These are phyloP conservation scores for Episyrphus balteatus DNA, from an alignment of 1,140 invertebrate genomes.

Conservation along the genomic window DNA sequence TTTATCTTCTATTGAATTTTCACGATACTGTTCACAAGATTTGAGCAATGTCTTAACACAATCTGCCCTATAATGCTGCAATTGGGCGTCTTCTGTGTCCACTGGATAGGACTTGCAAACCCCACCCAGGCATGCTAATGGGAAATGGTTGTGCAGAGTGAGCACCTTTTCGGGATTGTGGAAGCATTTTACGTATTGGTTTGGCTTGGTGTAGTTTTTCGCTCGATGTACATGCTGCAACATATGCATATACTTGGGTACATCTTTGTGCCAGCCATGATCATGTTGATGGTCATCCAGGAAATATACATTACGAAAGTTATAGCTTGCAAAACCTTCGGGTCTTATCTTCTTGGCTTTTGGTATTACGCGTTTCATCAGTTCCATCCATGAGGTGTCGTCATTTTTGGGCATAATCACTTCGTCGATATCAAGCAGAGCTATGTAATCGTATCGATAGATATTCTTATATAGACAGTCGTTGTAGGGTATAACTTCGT, in stretches of 20 bases:
- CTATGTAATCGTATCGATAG: slow-evolving; percentile 82
- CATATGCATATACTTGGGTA: slow-evolving; percentile 88
- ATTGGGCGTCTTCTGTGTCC: slow-evolving; percentile 68
- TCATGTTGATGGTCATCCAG: slow-evolving; percentile 80
- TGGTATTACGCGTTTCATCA: slow-evolving; percentile 64
- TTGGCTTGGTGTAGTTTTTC: slow-evolving; percentile 85
- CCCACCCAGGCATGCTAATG: slow-evolving; percentile 73
- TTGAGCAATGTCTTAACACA: slow-evolving; percentile 85
- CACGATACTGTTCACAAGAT: slow-evolving; percentile 68
- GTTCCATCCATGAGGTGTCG: slow-evolving; percentile 57
- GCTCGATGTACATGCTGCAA: slow-evolving; percentile 83
- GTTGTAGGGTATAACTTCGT: slow-evolving; percentile 93
- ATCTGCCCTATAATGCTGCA: slow-evolving; percentile 88
- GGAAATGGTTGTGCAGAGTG: slow-evolving; percentile 87
- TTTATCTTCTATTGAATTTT: slow-evolving; percentile 71
- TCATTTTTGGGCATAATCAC: slow-evolving; percentile 84
- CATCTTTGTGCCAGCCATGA: slow-evolving; percentile 70
- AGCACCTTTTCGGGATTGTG: slow-evolving; percentile 82
- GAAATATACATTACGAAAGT: slow-evolving; percentile 90
- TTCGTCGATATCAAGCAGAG: slow-evolving; percentile 85
- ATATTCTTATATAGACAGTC: slow-evolving; percentile 91
- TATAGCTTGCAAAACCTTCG: slow-evolving; percentile 68
- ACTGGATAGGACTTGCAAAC: slow-evolving; percentile 79
- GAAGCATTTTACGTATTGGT: slow-evolving; percentile 90
- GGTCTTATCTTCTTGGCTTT: slow-evolving; percentile 58